Conservation (phyloP, 2,888 invertebrate genomes). For the Drosophila phalerata region DNA sequence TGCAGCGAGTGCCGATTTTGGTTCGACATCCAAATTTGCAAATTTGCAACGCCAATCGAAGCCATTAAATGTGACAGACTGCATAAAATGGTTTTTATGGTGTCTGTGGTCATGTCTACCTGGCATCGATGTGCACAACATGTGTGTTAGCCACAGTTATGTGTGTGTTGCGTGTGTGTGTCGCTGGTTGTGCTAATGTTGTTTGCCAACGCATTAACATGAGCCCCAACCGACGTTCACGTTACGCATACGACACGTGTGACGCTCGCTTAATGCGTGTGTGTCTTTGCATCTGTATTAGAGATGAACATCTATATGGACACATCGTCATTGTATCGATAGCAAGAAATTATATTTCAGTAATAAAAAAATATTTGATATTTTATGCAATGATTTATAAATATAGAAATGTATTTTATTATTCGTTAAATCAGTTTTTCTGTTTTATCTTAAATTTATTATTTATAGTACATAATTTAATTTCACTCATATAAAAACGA, state of each 20-base stretch:
- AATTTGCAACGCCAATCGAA: slow-evolving; percentile 69
- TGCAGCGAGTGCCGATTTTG: slow-evolving; percentile 63
- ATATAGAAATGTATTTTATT: background rate
- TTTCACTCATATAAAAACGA: too few species aligned
- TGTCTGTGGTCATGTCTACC: slow-evolving; percentile 62
- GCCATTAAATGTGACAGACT: slow-evolving; percentile 68
- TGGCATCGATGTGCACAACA: slow-evolving; percentile 32
- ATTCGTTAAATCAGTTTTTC: too few species aligned
- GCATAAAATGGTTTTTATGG: slow-evolving; percentile 53
- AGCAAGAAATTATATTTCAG: background rate
- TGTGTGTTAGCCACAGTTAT: slow-evolving; percentile 22
- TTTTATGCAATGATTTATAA: background rate
- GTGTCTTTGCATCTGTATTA: slow-evolving; percentile 8
- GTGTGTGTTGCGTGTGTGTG: slow-evolving; percentile 10
- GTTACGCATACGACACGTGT: slow-evolving; percentile 77
- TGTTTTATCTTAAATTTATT: too few species aligned
- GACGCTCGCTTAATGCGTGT: slow-evolving; percentile 16
- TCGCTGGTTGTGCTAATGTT: slow-evolving; percentile 58
- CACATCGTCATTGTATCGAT: background rate
- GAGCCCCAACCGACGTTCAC: slow-evolving; percentile 35
- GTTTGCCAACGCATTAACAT: slow-evolving; percentile 81
- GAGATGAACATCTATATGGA: background rate
- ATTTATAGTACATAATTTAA: too few species aligned
- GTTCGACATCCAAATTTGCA: slow-evolving; percentile 66
- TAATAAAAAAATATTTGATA: background rate